These are phyloP conservation scores for Tribolium castaneum DNA, from an alignment of 1,140 invertebrate genomes.

Conservation along the genomic window DNA sequence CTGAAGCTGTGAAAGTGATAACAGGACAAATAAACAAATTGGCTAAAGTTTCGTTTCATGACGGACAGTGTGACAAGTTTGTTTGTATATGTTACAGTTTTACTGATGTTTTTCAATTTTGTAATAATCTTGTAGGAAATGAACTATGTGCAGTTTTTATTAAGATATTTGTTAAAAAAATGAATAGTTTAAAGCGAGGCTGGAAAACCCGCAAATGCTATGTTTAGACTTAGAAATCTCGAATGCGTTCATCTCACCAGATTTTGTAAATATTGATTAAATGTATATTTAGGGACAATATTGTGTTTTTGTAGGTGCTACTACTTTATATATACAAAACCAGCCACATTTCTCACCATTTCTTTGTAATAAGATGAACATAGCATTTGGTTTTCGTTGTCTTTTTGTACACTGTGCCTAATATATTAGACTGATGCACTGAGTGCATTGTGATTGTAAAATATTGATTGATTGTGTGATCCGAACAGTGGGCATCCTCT, in stretches of 20 bases:
- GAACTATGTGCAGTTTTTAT: conserved; percentile 53
- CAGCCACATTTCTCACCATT: neutral
- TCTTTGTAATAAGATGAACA: conserved; percentile 45
- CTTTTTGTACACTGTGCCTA: conserved; percentile 61
- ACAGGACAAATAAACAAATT: conserved; percentile 54
- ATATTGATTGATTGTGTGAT: conserved; percentile 56
- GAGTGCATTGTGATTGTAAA: conserved; percentile 57
- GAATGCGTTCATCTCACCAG: neutral
- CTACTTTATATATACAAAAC: neutral
- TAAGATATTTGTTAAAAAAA: conserved; percentile 59
- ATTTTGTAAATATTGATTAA: conserved; percentile 11
- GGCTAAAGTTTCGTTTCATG: conserved; percentile 54
- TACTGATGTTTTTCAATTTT: conserved; percentile 57
- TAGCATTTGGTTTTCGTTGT: conserved; percentile 49
- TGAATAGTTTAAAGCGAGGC: conserved; percentile 60
- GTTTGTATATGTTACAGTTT: conserved; percentile 59
- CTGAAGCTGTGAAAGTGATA: conserved; percentile 35
- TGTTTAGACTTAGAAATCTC: conserved; percentile 47
- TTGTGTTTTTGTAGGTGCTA: conserved; percentile 33
- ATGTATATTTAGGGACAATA: too few relatives aligned
- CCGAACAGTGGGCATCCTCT: conserved; percentile 62
- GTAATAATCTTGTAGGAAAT: conserved; percentile 55
- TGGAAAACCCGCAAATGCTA: conserved; percentile 53
- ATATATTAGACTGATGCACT: conserved; percentile 60
- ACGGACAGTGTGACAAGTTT: conserved; percentile 52